Conservation (phyloP, 2,888 invertebrate species). For the Apamea sordens region DNA sequence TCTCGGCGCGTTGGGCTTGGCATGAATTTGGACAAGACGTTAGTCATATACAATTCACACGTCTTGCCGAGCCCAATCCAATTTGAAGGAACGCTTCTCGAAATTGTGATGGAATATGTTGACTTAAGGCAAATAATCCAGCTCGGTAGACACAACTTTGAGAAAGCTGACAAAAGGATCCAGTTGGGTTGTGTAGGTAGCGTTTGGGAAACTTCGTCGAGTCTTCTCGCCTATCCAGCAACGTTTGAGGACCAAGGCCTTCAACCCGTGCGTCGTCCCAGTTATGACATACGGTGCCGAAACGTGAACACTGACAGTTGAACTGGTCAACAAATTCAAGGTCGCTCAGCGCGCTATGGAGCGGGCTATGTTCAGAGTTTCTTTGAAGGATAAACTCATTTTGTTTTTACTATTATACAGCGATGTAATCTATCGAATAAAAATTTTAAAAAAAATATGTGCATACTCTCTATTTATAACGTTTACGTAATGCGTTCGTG, state of each 20-base stretch:
- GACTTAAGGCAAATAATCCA: too few species aligned
- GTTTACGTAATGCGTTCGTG: not conserved
- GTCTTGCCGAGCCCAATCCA: not conserved
- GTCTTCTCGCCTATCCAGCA: not conserved
- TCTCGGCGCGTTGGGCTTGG: not conserved
- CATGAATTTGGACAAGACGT: not conserved
- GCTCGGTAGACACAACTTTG: not conserved
- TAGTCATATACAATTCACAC: not conserved
- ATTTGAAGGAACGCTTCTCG: not conserved
- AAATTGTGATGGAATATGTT: not conserved
- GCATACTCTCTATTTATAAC: not conserved
- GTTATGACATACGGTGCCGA: not conserved
- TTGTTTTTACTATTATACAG: too few species aligned
- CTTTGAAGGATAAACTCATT: not conserved
- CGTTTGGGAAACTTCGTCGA: not conserved
- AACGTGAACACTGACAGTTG: not conserved
- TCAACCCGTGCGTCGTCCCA: not conserved
- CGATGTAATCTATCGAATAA: not conserved
- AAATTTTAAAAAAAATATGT: not conserved
- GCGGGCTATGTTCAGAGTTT: not conserved
- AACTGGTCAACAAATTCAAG: not conserved
- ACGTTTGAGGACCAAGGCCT: not conserved
- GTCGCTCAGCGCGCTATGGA: not conserved
- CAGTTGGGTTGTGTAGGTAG: not conserved
- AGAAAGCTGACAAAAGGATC: not conserved